Evolutionary conservation across 2,888 invertebrate species (phyloP), one percentile per base, ranked within the genome.

Genomic region (Chorisops tibialis): DNA sequence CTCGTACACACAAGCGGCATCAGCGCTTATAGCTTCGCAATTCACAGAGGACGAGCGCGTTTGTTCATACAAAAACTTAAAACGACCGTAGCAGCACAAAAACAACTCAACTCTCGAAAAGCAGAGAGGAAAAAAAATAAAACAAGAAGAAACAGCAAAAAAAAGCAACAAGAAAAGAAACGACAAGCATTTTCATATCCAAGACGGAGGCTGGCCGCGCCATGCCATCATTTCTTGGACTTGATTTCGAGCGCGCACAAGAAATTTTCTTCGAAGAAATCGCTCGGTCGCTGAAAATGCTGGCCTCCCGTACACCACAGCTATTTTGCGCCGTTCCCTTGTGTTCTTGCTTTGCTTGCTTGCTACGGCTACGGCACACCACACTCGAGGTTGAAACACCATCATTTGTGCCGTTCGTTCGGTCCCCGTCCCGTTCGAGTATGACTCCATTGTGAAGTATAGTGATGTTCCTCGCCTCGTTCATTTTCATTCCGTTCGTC

Each of bases 221-320:
- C 63, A 56, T 48, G 58, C 59, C 19, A 19, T 52, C 39, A 12
- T 39, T 37, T 54, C 49, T 38, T 62, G 19, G 48, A 24, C 48
- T 18, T 19, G 14, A 21, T 12, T 14, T 52, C 21, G 38, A 52
- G 52, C 63, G 54, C 52, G 39, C 52, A 14, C 37, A 39, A 48
- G 48, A 54, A 63, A 43, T 24, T 59, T 60, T 48, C 45, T 41
- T 30, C 11, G 61, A 43, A 41, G 56, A 61, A 56, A 49, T 45
- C 35, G 45, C 49, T 72, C 72, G 72, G 72, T 72, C 73, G 73
- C 72, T 72, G 69, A 73, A 73, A 71, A 70, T 68, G 71, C 70
- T 73, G 72, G 72, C 72, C 72, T 72, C 71, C 70, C 72, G 70
- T 72, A 72, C 72, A 72, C 71, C 71, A 72, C 52, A 38, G 38